phyloP scores from a whole-genome alignment of 2,888 invertebrate species.

The Philereme vetulata region DNA sequence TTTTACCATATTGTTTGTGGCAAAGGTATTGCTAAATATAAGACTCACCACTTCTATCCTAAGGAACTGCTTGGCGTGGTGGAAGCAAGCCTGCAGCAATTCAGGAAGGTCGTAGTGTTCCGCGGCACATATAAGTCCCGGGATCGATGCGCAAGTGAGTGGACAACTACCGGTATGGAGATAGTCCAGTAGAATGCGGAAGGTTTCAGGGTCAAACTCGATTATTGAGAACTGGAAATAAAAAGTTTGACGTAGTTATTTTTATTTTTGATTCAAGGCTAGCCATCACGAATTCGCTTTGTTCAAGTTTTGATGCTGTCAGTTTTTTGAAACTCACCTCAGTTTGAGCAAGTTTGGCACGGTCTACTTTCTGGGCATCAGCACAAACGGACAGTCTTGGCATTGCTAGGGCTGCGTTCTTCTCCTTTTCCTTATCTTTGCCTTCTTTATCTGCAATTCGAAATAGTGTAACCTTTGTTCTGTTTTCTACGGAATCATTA shows the following conservation, averaged over 20 bases:
- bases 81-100: constrained; percentile 96
- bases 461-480: too few relatives aligned
- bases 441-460: constrained; percentile 87
- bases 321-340: constrained; percentile 83
- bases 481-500: too few relatives aligned
- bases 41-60: constrained; percentile 92
- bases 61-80: constrained; percentile 96
- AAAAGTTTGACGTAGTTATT: constrained; percentile 19
- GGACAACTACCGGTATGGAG: constrained; percentile 97
- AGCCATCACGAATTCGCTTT: not conserved
- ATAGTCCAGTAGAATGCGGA: constrained; percentile 95
- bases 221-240: constrained; percentile 93
- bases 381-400: constrained; percentile 96
- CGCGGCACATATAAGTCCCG: constrained; percentile 96
- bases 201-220: constrained; percentile 97
- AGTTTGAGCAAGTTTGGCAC: constrained; percentile 95
- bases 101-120: constrained; percentile 97
- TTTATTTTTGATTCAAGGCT: not conserved
- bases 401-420: constrained; percentile 90
- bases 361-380: constrained; percentile 96
- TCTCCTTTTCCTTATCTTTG: constrained; percentile 91
- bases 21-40: too few relatives aligned
- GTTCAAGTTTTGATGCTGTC: constrained; percentile 6
- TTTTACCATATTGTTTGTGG: too few relatives aligned
- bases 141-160: constrained; percentile 95